Conservation (phyloP, 2,113 vertebrate species). For the Oenanthe oenanthe region DNA sequence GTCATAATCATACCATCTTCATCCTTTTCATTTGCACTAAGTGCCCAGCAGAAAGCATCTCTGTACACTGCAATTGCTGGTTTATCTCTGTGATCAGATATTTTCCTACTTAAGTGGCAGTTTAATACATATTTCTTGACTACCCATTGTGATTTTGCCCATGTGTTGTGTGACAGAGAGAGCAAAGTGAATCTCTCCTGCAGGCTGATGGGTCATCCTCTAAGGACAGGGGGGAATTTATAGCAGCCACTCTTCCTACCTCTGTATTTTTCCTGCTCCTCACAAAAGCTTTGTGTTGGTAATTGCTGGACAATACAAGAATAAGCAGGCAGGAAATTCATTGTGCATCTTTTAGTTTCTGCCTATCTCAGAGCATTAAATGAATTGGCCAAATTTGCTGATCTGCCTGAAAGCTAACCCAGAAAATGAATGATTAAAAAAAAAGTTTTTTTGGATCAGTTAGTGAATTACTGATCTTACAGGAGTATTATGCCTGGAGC, state of each 20-base stretch:
- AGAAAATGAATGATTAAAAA: background rate
- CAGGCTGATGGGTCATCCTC: background rate
- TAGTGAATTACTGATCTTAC: background rate
- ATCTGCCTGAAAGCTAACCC: background rate
- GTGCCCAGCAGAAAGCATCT: background rate
- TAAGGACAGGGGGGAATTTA: background rate
- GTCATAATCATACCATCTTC: background rate
- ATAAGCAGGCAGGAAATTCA: background rate
- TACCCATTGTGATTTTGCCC: background rate
- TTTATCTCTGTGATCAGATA: background rate
- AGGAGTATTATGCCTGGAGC: background rate
- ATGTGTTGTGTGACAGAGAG: background rate
- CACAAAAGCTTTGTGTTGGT: background rate
- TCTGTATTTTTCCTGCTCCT: background rate
- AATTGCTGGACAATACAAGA: background rate
- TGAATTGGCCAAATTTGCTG: background rate
- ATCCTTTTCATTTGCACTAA: background rate
- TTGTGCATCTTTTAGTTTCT: background rate
- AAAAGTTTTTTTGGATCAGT: background rate
- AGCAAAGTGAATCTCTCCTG: background rate
- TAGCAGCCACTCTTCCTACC: background rate
- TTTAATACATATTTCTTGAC: background rate
- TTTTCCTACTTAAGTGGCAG: background rate
- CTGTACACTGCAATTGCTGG: background rate
- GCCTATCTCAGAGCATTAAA: rapidly evolving